Percentiles rank a stretch among this genome's conserved stretches.
These are phyloP conservation scores for Maniola jurtina DNA, from an alignment of 1,140 invertebrate species.

Conservation along the genomic window DNA sequence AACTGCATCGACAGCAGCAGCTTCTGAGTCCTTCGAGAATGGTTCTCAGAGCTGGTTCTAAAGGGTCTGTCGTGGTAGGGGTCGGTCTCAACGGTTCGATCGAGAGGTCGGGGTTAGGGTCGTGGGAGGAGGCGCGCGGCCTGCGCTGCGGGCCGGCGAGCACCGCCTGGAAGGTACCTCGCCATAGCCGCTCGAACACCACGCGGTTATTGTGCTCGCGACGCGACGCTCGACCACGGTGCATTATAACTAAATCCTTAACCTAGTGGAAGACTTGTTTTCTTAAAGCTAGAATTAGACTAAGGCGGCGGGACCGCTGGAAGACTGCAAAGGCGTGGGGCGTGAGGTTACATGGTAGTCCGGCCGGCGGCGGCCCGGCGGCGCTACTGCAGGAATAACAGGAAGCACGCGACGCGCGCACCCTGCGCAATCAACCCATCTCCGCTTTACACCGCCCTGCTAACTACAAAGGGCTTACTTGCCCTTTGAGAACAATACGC, in stretches of 20 bases:
- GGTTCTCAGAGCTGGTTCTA: slow-evolving; percentile 69
- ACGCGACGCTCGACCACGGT: slow-evolving; percentile 65
- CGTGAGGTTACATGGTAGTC: slow-evolving; percentile 58
- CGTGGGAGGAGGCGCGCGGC: slow-evolving; percentile 74
- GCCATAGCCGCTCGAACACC: slow-evolving; percentile 82
- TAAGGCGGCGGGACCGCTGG: slow-evolving; percentile 60
- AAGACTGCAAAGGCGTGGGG: slow-evolving; percentile 56
- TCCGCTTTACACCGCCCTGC: slow-evolving; percentile 41
- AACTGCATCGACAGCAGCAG: slow-evolving; percentile 70
- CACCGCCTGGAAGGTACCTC: slow-evolving; percentile 79
- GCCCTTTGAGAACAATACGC: neutral
- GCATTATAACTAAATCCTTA: slow-evolving; percentile 67
- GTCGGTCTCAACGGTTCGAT: slow-evolving; percentile 39
- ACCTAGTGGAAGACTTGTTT: slow-evolving; percentile 74
- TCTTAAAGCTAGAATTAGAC: slow-evolving; percentile 55
- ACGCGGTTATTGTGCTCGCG: slow-evolving; percentile 78
- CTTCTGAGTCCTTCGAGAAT: slow-evolving; percentile 60
- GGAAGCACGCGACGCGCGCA: slow-evolving; percentile 73
- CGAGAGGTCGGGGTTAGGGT: slow-evolving; percentile 70
- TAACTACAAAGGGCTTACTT: slow-evolving; percentile 32
- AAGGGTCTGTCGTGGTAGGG: slow-evolving; percentile 43
- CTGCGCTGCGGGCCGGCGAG: slow-evolving; percentile 62
- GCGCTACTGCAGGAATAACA: slow-evolving; percentile 60
- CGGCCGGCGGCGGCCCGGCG: slow-evolving; percentile 67
- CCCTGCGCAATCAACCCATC: slow-evolving; percentile 67